Evolutionary conservation across 1,140 invertebrate genomes (phyloP).

Genomic region (Phthorimaea operculella): DNA sequence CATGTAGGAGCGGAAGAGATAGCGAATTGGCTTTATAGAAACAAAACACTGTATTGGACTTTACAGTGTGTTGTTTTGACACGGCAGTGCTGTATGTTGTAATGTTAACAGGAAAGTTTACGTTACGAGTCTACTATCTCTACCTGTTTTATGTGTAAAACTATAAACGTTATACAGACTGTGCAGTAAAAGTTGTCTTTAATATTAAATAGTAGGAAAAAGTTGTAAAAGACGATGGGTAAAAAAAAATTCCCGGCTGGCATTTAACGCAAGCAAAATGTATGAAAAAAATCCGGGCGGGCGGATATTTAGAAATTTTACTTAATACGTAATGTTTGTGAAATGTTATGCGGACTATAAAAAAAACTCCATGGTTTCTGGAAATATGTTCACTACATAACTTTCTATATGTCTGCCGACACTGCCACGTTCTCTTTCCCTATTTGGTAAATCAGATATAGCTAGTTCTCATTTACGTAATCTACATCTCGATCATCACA

Average conservation of each 20-base stretch:
- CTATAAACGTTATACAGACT: background rate
- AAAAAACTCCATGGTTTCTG: background rate
- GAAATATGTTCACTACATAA: background rate
- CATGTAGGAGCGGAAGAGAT: too few relatives aligned
- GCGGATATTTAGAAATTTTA: too few relatives aligned
- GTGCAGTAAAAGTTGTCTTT: too few relatives aligned
- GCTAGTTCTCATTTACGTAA: background rate
- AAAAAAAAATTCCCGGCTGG: too few relatives aligned
- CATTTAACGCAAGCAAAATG: too few relatives aligned
- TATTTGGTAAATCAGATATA: constrained; percentile 1
- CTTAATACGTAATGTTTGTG: too few relatives aligned
- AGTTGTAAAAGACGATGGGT: background rate
- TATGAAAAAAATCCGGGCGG: too few relatives aligned
- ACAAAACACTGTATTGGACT: too few relatives aligned
- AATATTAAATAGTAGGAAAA: too few relatives aligned
- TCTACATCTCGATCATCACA: background rate
- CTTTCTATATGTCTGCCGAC: background rate
- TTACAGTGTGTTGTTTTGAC: too few relatives aligned
- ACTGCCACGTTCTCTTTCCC: background rate
- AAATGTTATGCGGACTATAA: too few relatives aligned
- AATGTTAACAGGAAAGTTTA: constrained; percentile 23
- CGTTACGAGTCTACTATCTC: constrained; percentile 16
- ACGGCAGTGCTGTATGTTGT: constrained; percentile 11
- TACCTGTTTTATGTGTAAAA: constrained; percentile 23
- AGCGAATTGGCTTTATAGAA: too few relatives aligned